Evolutionary conservation across 2,797 vertebrate genomes (phyloP).

Genomic region (Chloroceryle amazona): DNA sequence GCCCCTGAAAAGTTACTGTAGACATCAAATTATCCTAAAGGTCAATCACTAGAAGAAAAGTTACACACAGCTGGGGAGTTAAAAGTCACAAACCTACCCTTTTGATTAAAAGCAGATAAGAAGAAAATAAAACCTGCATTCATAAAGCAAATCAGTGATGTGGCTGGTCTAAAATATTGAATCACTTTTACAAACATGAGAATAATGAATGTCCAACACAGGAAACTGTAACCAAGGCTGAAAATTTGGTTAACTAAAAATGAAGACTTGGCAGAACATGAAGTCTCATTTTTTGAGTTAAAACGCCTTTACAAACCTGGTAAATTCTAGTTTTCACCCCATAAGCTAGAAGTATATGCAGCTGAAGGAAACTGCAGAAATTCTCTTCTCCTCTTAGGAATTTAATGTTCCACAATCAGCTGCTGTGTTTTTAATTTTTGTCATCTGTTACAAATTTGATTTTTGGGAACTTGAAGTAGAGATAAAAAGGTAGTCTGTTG

Average conservation of each 20-base stretch:
- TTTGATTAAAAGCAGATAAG: neutral
- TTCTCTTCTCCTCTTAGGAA: neutral
- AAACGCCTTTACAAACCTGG: neutral
- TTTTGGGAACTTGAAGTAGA: slow-evolving; percentile 17
- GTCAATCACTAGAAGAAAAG: neutral
- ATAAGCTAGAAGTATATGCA: neutral
- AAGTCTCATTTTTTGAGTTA: neutral
- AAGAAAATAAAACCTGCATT: neutral
- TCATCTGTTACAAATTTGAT: slow-evolving; percentile 18
- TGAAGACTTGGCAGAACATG: neutral
- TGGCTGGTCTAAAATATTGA: neutral
- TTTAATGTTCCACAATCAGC: neutral
- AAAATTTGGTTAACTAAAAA: neutral
- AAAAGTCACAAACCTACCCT: neutral
- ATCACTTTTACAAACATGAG: neutral
- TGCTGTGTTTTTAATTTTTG: slow-evolving; percentile 15
- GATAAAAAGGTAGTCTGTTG: slow-evolving; percentile 21
- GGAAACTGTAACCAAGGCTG: neutral
- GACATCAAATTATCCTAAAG: neutral
- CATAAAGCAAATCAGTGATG: neutral
- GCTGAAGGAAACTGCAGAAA: neutral
- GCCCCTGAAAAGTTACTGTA: neutral
- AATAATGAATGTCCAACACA: neutral
- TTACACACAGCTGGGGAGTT: neutral
- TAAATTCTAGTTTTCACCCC: neutral